A percentile compares a stretch with the other conserved stretches of the same genome.
Evolutionary conservation across 2,797 vertebrate species (phyloP).

Genomic region (Lepus townsendii): DNA sequence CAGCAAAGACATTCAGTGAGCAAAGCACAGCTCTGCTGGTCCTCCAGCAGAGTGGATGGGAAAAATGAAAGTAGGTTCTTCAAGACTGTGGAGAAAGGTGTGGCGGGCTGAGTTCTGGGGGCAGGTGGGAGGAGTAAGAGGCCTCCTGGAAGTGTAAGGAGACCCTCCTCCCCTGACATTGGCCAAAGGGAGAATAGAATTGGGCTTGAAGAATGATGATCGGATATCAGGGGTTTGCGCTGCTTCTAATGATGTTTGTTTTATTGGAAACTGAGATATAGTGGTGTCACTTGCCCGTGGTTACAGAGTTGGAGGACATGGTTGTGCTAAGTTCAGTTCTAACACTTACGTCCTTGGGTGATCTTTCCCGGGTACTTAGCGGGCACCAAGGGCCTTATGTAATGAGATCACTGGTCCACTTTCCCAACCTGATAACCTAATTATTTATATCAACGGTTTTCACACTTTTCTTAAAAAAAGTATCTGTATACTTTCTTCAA

Average conservation of each 20-base stretch:
- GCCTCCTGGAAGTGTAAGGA: background rate
- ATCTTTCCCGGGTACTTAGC: background rate
- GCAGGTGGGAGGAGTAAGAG: background rate
- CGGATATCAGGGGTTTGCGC: background rate
- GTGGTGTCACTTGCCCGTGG: background rate
- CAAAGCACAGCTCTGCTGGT: background rate
- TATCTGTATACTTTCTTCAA: background rate
- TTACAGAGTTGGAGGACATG: background rate
- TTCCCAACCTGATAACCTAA: background rate
- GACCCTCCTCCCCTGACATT: too few relatives aligned
- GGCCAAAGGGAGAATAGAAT: background rate
- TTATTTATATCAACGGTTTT: background rate
- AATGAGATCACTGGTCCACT: background rate
- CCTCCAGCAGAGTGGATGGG: background rate
- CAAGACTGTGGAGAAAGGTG: background rate
- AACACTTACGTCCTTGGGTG: background rate
- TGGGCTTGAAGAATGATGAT: background rate
- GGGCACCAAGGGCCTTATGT: background rate
- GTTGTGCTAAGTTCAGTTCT: background rate
- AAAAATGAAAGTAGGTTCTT: background rate
- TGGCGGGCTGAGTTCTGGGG: background rate
- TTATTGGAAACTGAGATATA: background rate
- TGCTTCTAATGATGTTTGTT: background rate
- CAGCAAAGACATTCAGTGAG: background rate
- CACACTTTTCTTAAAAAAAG: background rate